A percentile compares a stretch with the other conserved stretches of the same genome.
These are phyloP conservation scores for Morpho deidamia DNA, from an alignment of 2,888 invertebrate species.

Conservation along the genomic window DNA sequence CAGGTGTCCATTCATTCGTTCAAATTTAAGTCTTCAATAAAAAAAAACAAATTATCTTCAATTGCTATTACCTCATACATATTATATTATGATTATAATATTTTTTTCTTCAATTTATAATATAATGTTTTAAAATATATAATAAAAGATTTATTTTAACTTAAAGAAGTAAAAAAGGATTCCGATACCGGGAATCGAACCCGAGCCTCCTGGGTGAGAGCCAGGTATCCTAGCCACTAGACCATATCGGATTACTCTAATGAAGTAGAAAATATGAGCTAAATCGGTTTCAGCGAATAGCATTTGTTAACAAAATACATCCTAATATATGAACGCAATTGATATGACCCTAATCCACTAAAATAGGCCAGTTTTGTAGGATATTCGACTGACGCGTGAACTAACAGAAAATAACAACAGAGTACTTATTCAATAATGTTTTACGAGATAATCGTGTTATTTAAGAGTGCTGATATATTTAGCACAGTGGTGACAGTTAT, in stretches of 20 bases:
- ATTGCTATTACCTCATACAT: too few species aligned
- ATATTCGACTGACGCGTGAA: constrained; percentile 45
- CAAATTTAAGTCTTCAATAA: too few species aligned
- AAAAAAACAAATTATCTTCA: too few species aligned
- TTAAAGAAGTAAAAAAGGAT: constrained; percentile 25
- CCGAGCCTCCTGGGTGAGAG: constrained; percentile 78
- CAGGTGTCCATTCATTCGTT: too few species aligned
- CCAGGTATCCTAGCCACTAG: constrained; percentile 25
- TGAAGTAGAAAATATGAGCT: neutral
- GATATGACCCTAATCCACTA: constrained; percentile 42
- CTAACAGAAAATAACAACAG: constrained; percentile 46
- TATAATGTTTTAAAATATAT: too few species aligned
- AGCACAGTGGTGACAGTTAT: too few species aligned
- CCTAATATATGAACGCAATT: constrained; percentile 30
- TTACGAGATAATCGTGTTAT: neutral
- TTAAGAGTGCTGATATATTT: too few species aligned
- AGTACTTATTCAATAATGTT: constrained; percentile 3
- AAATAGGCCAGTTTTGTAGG: constrained; percentile 38
- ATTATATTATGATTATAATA: too few species aligned
- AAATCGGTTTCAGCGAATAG: constrained; percentile 1
- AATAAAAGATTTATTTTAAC: too few species aligned
- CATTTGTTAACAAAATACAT: constrained; percentile 23
- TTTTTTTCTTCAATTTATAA: too few species aligned
- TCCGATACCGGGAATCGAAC: constrained; percentile 85
- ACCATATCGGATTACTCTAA: constrained; percentile 14